Base-by-base conservation (phyloP, 2,113 vertebrate species). In the Danio rerio region DNA sequence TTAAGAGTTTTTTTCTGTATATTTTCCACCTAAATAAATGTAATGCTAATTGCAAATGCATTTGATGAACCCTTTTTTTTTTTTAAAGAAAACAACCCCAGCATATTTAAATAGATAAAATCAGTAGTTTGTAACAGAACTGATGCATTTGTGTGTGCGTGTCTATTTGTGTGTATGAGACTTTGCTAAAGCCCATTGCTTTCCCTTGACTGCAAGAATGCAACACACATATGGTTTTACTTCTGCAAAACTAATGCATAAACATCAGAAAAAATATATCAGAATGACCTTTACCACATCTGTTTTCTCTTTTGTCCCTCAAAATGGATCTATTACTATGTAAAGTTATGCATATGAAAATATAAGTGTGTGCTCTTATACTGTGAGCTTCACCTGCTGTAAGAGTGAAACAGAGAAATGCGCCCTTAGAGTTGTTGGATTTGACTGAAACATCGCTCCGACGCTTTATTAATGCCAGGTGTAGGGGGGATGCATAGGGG, bases 301-400 rank as follows among this genome's bases (percentile, higher is more conserved):
- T 94, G 92, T 93, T 94, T 94, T 93, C 92, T 92, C 88, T 94
- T 92, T 90, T 90, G 91, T 88, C 86, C 86, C 84, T 83, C 82
- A 84, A 86, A 89, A 87, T 16, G 58, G 20, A 73, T 83, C 78
- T 88, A 92, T 95, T 93, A 94, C 93, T 94, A 94, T 95, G 93
- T 93, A 94, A 94, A 95, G 91, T 92, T 94, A 95, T 95, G 91
- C 94, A 92, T 93, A 92, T 92, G 90, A 94, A 95, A 94, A 95
- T 93, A 94, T 55, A 90, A 88, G 88, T 84, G 83, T 90, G 87
- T 88, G 87, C 89, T 83, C 87, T 90, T 84, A 83, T 88, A 84
- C 58, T 52, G 88, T 93, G 88, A 93, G 92, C 91, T 93, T 95
- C 93, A 93, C 92, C 92, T 93, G 91, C 90, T 84, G 88, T 87